phyloP scores from a whole-genome alignment of 2,888 invertebrate genomes.

The Thera obeliscata region DNA sequence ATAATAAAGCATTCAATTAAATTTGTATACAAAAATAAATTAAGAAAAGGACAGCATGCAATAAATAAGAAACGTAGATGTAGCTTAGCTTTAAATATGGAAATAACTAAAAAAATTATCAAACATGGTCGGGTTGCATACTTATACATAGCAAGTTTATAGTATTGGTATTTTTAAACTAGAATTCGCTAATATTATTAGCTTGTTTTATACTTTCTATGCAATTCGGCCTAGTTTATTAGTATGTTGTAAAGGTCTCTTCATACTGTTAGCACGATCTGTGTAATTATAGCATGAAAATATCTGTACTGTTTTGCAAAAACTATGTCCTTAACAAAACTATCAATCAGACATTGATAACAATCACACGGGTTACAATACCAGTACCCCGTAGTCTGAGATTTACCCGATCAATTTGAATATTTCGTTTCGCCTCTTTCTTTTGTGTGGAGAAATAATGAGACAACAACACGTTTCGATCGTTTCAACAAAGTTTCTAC shows the following conservation, averaged over 20 bases:
- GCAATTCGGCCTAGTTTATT: constrained; percentile 9
- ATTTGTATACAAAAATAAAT: constrained; percentile 19
- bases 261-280: constrained; percentile 46
- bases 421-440: too few relatives aligned
- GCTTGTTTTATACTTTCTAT: neutral
- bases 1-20: constrained; percentile 28
- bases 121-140: constrained; percentile 15
- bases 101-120: constrained; percentile 41
- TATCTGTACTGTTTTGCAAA: constrained; percentile 51
- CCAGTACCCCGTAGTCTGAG: too few relatives aligned
- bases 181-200: neutral
- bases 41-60: constrained; percentile 36
- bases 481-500: too few relatives aligned
- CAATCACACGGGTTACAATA: constrained; percentile 15
- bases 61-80: constrained; percentile 35
- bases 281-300: constrained; percentile 77
- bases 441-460: too few relatives aligned
- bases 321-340: constrained; percentile 47
- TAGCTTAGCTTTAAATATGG: constrained; percentile 40
- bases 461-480: too few relatives aligned
- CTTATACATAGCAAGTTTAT: neutral
- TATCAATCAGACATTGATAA: constrained; percentile 45
- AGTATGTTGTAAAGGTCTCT: constrained; percentile 24
- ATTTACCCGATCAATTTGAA: too few relatives aligned
- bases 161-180: neutral